Evolutionary conservation across 2,888 invertebrate genomes (phyloP), one percentile per base, ranked within the genome.

Genomic region (Opisthograptis luteolata): DNA sequence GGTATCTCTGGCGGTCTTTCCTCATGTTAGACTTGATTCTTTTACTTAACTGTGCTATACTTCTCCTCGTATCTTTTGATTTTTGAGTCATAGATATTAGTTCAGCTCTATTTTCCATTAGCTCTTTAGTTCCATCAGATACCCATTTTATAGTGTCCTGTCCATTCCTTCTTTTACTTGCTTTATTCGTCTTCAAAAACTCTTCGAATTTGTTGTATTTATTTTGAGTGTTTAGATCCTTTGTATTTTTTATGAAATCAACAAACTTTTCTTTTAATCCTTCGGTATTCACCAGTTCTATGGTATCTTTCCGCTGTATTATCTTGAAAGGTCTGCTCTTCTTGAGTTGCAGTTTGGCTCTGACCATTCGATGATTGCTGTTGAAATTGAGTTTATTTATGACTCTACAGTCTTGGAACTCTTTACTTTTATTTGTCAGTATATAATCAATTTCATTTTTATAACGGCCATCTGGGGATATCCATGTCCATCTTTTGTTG

Each of bases 291-390:
- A 6, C 12, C 1, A 12, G 8, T 27, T 10, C 12, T n/a, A n/a
- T n/a, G 3, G 13, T 7, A 13, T 0, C n/a, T 24, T 24, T 3
- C 14, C 7, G 24, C 8, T n/a, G 10, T 8, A 8, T 8, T 36
- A 10, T 17, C 3, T 27, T 15, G 6, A 28, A 19, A 8, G 28
- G 19, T 28, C 12, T 17, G 3, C 2, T 28, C 3, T 40, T 30
- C 9, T 40, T 15, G 12, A 12, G 14, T 27, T 46, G 37, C 3
- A 56, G 10, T 9, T 30, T 30, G 15, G 52, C 55, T 50, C 57
- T 47, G 0, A 55, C 31, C 57, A 57, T 55, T 52, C 57, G 47
- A 22, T 60, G 60, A 32, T 60, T 57, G 27, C 47, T 57, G 22
- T 57, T 51, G 20, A 57, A 60, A 19, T 60, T 54, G 1, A 54